Evolutionary conservation across 2,888 invertebrate species (phyloP), one percentile per base, ranked within the genome.

Genomic region (Netelia melanura): DNA sequence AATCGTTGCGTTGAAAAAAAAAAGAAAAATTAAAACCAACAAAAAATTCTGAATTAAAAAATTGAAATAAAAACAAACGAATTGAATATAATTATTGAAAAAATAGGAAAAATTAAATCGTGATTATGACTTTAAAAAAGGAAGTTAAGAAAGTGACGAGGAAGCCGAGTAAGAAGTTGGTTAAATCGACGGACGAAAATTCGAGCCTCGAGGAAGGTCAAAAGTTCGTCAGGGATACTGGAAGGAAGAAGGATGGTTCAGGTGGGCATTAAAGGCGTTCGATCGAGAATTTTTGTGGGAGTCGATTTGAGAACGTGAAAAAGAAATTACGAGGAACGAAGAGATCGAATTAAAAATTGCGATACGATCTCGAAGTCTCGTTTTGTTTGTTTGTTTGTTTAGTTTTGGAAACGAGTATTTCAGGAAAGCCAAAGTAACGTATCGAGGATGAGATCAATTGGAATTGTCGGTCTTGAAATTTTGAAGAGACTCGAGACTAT

Each of bases 61-160:
- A 30, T 30, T 44, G 17, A 25, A 56, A 23, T 52, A 52, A 17
- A 43, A 43, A 48, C 21, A 68, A 68, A 68, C 52, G 11, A 17
- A 65, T 5, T 23, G 43, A 17, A 58, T 52, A 8, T 17, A 64
- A 52, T 81, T 68, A 74, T 52, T 52, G 21, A 21, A 44, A 11
- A 17, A 23, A 6, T 21, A 14, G 3, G 8, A 71, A 21, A 21
- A 62, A 58, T 48, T 17, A 10, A n/a, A 14, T 70, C 38, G 52
- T 64, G n/a, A 86, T 74, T 86, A 92, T 91, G 90, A 91, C 91
- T 79, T 81, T 88, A 65, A 90, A 87, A 75, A 91, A 90, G 82
- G 91, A 92, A 67, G 78, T 76, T 88, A 81, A 89, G 83, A 90
- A 83, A 79, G 84, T 86, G 54, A 71, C 83, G 81, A 91, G 88